Base-by-base conservation (phyloP, 2,888 invertebrate genomes). In the Tyria jacobaeae region DNA sequence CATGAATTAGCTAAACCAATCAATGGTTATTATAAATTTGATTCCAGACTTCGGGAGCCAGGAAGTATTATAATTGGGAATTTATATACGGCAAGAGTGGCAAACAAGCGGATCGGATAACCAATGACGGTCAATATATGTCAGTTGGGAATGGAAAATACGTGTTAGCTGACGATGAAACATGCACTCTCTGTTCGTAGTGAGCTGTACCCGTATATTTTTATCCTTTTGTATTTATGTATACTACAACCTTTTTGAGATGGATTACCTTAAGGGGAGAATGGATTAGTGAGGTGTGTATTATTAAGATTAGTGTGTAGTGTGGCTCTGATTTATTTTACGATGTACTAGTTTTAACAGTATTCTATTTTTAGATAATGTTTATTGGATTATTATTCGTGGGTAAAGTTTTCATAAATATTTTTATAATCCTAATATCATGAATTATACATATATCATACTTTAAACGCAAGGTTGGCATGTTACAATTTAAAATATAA, bases 91-190 rank as follows among this genome's bases (percentile, higher is more conserved):
- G 51, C 55, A 37, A 39, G 15, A 21, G 49, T 34, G 10, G 39
- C 27, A 15, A 24, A 21, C 7, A 31, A 15, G 25, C 34, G 53
- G 31, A 25, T 66, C 66, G 41, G 54, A 54, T 64, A 70, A 69
- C 79, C 66, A 64, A 67, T 64, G 66, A 59, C 74, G 76, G 81
- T 86, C 83, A 82, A 84, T 85, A 85, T 80, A 80, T 82, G 84
- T 84, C 86, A 75, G 57, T 56, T 69, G 64, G 68, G 76, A 87
- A 87, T 87, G 85, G 84, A 84, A 79, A 78, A 84, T 83, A 70
- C 84, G 68, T 86, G 85, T 85, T 78, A 75, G 73, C 71, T 75
- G 73, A 68, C 68, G 50, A 57, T 41, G 48, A 31, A 50, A 58
- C 62, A 57, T 48, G 48, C 60, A 50, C 54, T 59, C 53, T 34